These are phyloP conservation scores for Sinohyriopsis cumingii DNA, from an alignment of 2,888 invertebrate genomes.

Conservation along the genomic window DNA sequence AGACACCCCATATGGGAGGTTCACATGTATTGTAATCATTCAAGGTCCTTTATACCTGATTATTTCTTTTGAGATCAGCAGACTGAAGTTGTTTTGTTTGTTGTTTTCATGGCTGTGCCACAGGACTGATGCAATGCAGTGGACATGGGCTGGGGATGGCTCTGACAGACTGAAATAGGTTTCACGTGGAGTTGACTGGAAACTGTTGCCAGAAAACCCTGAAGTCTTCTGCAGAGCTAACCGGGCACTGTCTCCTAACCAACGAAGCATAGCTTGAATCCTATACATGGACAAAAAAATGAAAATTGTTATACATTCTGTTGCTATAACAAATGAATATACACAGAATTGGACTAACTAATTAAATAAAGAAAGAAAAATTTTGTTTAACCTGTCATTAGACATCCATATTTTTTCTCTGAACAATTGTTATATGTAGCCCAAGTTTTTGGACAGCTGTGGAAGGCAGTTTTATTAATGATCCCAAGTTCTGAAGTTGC, in stretches of 20 bases:
- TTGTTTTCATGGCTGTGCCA: constrained; percentile 76
- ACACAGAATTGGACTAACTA: too few species aligned
- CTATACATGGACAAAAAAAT: constrained; percentile 30
- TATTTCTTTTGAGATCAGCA: constrained; percentile 82
- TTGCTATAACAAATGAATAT: too few species aligned
- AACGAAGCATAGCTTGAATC: constrained; percentile 77
- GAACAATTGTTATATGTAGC: too few species aligned
- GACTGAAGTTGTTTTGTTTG: constrained; percentile 76
- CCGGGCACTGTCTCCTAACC: constrained; percentile 80
- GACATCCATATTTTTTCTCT: too few species aligned
- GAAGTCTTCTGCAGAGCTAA: constrained; percentile 54
- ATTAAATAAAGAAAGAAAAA: too few species aligned
- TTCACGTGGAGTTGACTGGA: constrained; percentile 28
- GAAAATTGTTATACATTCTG: background rate
- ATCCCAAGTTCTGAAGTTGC: too few species aligned
- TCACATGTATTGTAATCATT: background rate
- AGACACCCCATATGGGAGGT: background rate
- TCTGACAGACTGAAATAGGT: constrained; percentile 44
- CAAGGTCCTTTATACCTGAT: constrained; percentile 77
- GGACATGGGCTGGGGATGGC: constrained; percentile 72
- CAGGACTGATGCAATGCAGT: constrained; percentile 86
- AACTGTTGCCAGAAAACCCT: constrained; percentile 36
- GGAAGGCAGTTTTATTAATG: too few species aligned
- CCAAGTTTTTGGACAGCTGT: too few species aligned
- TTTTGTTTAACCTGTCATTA: too few species aligned